These are phyloP conservation scores for Pseudomyrmex dendroicus DNA, from an alignment of 1,140 invertebrate species.

Conservation along the genomic window DNA sequence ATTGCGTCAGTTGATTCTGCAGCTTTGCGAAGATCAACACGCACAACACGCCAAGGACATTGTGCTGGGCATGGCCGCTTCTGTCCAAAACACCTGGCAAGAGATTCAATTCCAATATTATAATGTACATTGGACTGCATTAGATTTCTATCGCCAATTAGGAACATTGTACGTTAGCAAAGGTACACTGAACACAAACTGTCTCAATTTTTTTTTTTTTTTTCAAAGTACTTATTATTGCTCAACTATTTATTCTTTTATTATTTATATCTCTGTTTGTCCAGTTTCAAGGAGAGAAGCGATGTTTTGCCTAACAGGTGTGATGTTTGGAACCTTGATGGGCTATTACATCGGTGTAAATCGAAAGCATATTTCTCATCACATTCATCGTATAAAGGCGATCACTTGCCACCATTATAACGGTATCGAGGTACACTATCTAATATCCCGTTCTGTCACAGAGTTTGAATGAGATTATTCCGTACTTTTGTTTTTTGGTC, in stretches of 20 bases:
- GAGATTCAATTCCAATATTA: constrained; percentile 77
- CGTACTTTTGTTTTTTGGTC: neutral
- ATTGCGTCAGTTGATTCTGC: constrained; percentile 75
- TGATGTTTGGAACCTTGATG: constrained; percentile 84
- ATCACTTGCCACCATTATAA: constrained; percentile 85
- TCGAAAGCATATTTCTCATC: constrained; percentile 76
- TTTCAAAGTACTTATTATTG: constrained; percentile 9
- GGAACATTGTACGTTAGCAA: constrained; percentile 68
- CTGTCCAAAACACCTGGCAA: constrained; percentile 76
- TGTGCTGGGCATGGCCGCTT: constrained; percentile 72
- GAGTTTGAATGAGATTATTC: constrained; percentile 23
- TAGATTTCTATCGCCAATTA: constrained; percentile 78
- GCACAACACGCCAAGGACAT: constrained; percentile 78
- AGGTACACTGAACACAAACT: constrained; percentile 73
- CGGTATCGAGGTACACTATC: constrained; percentile 84
- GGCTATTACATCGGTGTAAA: constrained; percentile 84
- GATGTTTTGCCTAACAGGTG: constrained; percentile 84
- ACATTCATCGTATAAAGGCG: constrained; percentile 85
- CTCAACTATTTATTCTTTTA: constrained; percentile 6
- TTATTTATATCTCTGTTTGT: constrained; percentile 59
- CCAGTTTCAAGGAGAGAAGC: constrained; percentile 84
- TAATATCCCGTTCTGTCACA: constrained; percentile 8
- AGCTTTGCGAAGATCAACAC: constrained; percentile 79
- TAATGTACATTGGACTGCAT: constrained; percentile 75
- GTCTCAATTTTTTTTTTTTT: constrained; percentile 43